Evolutionary conservation across 2,797 vertebrate species (phyloP).

Genomic region (Acestrorhynchus altus): DNA sequence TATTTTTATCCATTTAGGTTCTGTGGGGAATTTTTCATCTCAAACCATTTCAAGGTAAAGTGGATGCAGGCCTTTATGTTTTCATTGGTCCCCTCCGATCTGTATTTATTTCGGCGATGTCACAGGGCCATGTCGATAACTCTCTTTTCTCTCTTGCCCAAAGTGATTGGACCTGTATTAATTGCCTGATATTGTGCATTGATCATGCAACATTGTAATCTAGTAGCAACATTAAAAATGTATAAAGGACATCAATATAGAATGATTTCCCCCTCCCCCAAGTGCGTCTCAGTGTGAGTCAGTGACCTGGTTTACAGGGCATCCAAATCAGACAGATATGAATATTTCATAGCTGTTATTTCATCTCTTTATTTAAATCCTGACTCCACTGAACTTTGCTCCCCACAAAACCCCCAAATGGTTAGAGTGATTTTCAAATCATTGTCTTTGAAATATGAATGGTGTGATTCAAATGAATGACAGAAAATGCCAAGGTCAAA

Average conservation of each 20-base stretch:
- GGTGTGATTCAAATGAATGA: not conserved
- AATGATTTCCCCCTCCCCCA: not conserved
- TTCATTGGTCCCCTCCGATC: not conserved
- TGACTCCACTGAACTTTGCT: not conserved
- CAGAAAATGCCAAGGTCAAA: too few species aligned
- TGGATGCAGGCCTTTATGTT: too few species aligned
- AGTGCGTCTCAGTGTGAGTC: not conserved
- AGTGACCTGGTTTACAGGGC: not conserved
- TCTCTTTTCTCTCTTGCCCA: not conserved
- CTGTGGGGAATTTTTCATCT: too few species aligned
- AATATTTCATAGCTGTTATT: conserved; percentile 23
- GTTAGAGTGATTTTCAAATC: too few species aligned
- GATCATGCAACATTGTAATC: not conserved
- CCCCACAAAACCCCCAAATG: not conserved
- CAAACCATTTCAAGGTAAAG: too few species aligned
- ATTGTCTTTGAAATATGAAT: not conserved
- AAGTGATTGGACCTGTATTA: not conserved
- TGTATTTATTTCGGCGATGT: not conserved
- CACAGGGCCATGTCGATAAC: not conserved
- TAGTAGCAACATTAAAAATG: conserved; percentile 9
- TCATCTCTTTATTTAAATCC: not conserved
- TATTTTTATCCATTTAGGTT: not conserved
- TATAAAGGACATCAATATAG: conserved; percentile 2
- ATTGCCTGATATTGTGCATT: not conserved
- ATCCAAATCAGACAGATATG: not conserved